phyloP scores from a whole-genome alignment of 2,797 vertebrate genomes.

The Sebastolobus altivelis region DNA sequence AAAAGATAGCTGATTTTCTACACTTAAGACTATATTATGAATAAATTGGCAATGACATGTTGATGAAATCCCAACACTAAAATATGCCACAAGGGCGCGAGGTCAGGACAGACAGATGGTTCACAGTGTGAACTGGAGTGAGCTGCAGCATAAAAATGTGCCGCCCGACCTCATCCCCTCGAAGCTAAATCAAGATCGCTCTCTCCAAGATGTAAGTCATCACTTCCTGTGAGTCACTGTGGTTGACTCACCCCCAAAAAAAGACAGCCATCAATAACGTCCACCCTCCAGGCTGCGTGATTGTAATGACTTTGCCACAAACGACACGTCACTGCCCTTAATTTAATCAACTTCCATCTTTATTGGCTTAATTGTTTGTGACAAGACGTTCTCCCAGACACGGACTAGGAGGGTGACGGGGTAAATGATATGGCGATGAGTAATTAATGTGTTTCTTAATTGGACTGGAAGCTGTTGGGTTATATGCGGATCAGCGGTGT shows the following conservation, averaged over 20 bases:
- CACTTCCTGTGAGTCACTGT: constrained; percentile 27
- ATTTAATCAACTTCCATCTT: constrained; percentile 84
- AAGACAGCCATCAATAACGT: constrained; percentile 67
- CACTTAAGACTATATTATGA: not conserved
- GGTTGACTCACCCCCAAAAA: constrained; percentile 34
- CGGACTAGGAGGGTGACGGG: constrained; percentile 63
- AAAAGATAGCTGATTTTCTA: not conserved
- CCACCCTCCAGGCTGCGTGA: constrained; percentile 56
- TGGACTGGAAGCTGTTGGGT: constrained; percentile 75
- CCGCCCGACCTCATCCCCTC: constrained; percentile 21
- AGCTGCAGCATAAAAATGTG: constrained; percentile 43
- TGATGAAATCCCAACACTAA: constrained; percentile 14
- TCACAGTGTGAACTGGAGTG: constrained; percentile 60
- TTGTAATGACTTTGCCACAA: constrained; percentile 77
- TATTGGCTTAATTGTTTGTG: constrained; percentile 86
- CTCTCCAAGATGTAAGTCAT: constrained; percentile 48
- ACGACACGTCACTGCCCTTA: constrained; percentile 73
- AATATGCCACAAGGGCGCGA: constrained; percentile 45
- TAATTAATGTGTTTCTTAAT: constrained; percentile 85
- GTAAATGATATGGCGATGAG: constrained; percentile 72
- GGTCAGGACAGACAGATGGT: constrained; percentile 69
- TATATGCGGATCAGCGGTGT: constrained; percentile 42
- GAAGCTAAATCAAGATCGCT: constrained; percentile 35
- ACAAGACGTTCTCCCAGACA: constrained; percentile 78
- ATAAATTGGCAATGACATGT: not conserved